Conservation (phyloP, 1,140 invertebrate species). For the Atopsyche davidsoni region DNA sequence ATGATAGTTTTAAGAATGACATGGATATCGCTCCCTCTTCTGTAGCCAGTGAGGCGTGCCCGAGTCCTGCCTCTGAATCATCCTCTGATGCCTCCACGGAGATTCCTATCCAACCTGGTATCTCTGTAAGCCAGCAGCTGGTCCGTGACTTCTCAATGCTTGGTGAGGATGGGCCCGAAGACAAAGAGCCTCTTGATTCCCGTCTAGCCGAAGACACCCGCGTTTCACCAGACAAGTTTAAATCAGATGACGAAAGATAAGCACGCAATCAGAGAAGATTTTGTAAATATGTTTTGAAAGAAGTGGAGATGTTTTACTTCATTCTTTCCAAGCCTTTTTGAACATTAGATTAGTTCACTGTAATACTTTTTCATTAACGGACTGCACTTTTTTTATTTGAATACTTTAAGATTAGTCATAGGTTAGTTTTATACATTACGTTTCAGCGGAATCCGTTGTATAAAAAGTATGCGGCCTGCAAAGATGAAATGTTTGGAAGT, state of each 20-base stretch:
- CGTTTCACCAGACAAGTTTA: constrained; percentile 4
- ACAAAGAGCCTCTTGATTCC: constrained; percentile 2
- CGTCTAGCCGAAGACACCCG: too few relatives aligned
- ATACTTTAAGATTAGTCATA: constrained; percentile 13
- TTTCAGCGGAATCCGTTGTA: too few relatives aligned
- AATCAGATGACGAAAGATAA: constrained; percentile 24
- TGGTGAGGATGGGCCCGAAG: too few relatives aligned
- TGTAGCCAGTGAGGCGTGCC: constrained; percentile 11
- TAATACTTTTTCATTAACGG: constrained; percentile 15
- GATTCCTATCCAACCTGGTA: constrained; percentile 26
- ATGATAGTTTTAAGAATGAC: too few relatives aligned
- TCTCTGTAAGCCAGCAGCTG: constrained; percentile 21
- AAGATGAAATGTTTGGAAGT: too few relatives aligned
- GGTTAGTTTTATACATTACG: constrained; percentile 9
- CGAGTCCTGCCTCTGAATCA: constrained; percentile 17
- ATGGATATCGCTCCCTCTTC: constrained; percentile 15
- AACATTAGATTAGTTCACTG: constrained; percentile 6
- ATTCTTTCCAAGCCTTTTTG: constrained; percentile 1
- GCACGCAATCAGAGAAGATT: not conserved
- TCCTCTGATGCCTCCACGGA: constrained; percentile 20
- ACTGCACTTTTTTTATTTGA: constrained; percentile 20
- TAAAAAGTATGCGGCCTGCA: too few relatives aligned
- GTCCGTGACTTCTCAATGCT: constrained; percentile 10
- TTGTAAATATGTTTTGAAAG: constrained; percentile 17
- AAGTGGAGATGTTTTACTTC: not conserved